Evolutionary conservation across 2,113 vertebrate genomes (phyloP).

Genomic region (Melanocharis versteri): DNA sequence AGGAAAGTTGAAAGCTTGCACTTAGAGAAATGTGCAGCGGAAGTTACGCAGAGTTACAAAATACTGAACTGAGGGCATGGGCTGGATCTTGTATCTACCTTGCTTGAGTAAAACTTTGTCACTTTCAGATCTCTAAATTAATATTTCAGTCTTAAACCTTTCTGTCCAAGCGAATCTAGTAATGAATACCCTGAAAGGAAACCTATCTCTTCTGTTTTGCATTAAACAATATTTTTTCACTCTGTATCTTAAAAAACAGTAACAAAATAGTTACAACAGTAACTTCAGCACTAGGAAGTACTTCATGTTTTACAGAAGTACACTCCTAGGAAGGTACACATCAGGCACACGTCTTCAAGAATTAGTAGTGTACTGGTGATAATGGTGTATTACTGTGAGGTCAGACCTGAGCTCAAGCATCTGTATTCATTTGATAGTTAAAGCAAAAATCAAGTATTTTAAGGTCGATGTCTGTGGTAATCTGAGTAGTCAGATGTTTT

Average conservation of each 20-base stretch:
- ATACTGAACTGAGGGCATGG: no score
- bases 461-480: background rate
- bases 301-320: background rate
- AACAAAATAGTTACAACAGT: background rate
- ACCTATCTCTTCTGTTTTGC: background rate
- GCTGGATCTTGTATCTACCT: background rate
- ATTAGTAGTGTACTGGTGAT: background rate
- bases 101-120: background rate
- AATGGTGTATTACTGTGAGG: background rate
- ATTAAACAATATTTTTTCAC: background rate
- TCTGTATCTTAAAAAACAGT: background rate
- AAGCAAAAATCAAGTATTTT: background rate
- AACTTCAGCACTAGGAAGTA: background rate
- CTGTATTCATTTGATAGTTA: background rate
- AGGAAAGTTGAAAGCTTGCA: background rate
- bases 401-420: background rate
- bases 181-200: background rate
- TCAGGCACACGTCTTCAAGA: background rate
- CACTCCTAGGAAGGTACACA: accelerated
- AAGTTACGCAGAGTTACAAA: background rate
- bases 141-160: background rate
- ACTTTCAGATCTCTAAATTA: background rate
- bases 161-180: background rate
- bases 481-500: background rate
- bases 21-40: background rate